Evolutionary conservation across 2,797 vertebrate species (phyloP).

Genomic region (Cyclura pinguis): DNA sequence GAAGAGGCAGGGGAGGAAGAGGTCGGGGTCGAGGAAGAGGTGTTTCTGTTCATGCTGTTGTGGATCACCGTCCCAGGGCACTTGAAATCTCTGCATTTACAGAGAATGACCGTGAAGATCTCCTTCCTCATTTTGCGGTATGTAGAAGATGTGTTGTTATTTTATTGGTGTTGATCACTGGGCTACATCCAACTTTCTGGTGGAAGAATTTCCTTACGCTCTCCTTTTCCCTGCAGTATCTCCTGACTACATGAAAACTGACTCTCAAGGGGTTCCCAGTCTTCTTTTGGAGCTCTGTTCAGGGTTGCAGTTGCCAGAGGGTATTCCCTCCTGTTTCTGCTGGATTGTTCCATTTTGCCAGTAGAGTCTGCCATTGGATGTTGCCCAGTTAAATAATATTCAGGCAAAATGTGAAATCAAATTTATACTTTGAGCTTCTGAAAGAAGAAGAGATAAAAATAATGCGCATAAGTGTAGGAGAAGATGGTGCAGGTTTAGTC

Average conservation of each 20-base stretch:
- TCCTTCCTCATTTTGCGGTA: constrained; percentile 98
- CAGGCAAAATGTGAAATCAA: neutral
- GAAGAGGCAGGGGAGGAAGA: constrained; percentile 87
- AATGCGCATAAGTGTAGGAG: neutral
- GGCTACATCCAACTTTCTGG: neutral
- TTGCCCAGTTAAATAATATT: neutral
- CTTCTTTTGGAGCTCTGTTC: neutral
- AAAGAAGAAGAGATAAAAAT: neutral
- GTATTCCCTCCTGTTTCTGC: neutral
- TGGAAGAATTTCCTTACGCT: neutral
- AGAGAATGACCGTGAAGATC: constrained; percentile 89
- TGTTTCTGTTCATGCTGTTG: constrained; percentile 86
- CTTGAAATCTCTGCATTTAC: constrained; percentile 91
- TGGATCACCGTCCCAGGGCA: constrained; percentile 93
- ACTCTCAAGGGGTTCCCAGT: neutral
- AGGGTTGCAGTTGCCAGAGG: neutral
- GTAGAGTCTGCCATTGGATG: neutral
- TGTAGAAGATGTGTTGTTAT: constrained; percentile 67
- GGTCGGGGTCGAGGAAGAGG: constrained; percentile 88
- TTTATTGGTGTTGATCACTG: neutral
- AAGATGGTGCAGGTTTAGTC: neutral
- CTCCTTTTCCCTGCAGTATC: neutral
- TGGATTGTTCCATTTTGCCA: neutral
- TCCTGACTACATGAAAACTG: neutral
- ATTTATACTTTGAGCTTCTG: neutral